A percentile compares a stretch with the other conserved stretches of the same genome.
These are phyloP conservation scores for Phrynocephalus forsythii DNA, from an alignment of 2,797 vertebrate genomes.

Conservation along the genomic window DNA sequence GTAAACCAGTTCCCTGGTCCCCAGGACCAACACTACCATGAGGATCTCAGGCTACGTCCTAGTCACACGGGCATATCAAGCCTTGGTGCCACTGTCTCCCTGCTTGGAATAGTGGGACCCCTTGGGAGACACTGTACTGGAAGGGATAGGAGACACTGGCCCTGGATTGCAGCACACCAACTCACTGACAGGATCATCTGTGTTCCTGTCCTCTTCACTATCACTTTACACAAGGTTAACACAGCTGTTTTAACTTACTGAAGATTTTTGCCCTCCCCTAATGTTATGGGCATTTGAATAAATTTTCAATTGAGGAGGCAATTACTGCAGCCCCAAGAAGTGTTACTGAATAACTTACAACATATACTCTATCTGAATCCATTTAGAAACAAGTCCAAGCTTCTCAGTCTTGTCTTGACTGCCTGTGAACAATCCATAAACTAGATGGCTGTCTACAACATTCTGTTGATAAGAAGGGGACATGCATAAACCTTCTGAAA, in stretches of 20 bases:
- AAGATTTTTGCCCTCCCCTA: neutral
- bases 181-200: no score
- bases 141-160: no score
- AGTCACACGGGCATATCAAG: no score
- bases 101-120: no score
- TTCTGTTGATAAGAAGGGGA: conserved; percentile 54
- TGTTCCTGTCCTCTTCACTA: conserved; percentile 58
- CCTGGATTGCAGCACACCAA: no score
- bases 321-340: conserved; percentile 28
- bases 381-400: conserved; percentile 48
- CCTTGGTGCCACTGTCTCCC: no score
- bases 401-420: neutral
- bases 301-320: conserved; percentile 46
- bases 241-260: conserved; percentile 31
- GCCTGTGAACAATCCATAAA: conserved; percentile 38
- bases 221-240: conserved; percentile 63
- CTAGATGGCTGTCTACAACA: conserved; percentile 36
- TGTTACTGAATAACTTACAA: conserved; percentile 43
- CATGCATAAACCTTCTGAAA: conserved; percentile 50
- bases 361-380: conserved; percentile 37
- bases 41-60: no score
- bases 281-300: conserved; percentile 60
- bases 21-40: no score
- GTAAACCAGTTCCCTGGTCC: no score
- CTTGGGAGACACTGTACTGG: no score